Evolutionary conservation across 35 echinoderm and acorn worm species (phyloP).

Genomic region (Heliocidaris tuberculata): DNA sequence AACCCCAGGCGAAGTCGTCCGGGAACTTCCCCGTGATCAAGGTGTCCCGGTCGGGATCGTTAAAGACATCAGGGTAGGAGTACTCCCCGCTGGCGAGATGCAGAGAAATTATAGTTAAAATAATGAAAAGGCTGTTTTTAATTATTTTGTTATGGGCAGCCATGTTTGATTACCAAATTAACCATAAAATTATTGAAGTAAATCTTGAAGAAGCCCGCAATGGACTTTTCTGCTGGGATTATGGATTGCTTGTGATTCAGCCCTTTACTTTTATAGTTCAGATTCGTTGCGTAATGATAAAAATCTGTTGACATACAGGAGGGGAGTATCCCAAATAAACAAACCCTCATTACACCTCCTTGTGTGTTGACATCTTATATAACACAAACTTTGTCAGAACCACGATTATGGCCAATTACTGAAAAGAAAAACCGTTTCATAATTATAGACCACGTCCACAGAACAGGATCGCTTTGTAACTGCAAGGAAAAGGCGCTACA

Average conservation of each 20-base stretch:
- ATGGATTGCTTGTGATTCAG: background rate
- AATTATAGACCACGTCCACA: no score
- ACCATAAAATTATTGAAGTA: background rate
- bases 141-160: background rate
- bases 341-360: background rate
- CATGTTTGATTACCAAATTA: background rate
- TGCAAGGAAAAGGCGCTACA: no score
- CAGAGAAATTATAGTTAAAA: background rate
- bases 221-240: background rate
- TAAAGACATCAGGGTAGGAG: constrained; percentile 80
- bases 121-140: background rate
- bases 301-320: background rate
- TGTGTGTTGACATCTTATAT: background rate
- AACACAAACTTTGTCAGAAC: background rate
- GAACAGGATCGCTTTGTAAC: no score
- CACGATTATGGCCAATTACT: background rate
- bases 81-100: constrained; percentile 44
- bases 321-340: constrained; percentile 1
- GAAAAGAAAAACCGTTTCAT: no score
- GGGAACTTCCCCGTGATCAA: constrained; percentile 77
- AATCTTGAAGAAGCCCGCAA: background rate
- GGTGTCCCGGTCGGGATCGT: constrained; percentile 75
- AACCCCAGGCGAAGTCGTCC: constrained; percentile 77
- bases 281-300: background rate
- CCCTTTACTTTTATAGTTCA: background rate